These are phyloP conservation scores for Dryadula phaetusa DNA, from an alignment of 2,888 invertebrate genomes.

Conservation along the genomic window DNA sequence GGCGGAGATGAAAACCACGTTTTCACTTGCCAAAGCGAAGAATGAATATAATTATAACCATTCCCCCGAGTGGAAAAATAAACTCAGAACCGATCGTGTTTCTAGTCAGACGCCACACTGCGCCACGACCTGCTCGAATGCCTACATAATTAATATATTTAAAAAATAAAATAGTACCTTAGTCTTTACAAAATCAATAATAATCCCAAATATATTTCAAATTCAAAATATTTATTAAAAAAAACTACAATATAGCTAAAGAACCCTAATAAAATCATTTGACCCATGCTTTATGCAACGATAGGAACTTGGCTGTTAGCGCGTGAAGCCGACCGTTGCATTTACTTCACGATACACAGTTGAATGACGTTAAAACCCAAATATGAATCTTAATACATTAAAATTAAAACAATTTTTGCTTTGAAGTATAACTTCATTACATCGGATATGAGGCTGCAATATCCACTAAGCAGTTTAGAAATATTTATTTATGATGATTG, in stretches of 20 bases:
- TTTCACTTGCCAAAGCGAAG: too few species aligned
- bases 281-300: slow-evolving; percentile 36
- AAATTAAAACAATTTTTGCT: background rate
- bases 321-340: slow-evolving; percentile 36
- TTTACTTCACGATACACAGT: slow-evolving; percentile 25
- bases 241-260: too few species aligned
- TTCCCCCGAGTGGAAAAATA: too few species aligned
- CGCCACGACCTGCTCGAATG: too few species aligned
- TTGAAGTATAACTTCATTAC: background rate
- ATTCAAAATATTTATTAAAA: too few species aligned
- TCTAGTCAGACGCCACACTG: too few species aligned
- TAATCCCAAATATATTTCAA: too few species aligned
- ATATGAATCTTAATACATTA: background rate
- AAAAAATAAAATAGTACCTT: too few species aligned
- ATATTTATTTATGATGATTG: background rate
- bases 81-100: too few species aligned
- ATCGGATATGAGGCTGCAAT: slow-evolving; percentile 34
- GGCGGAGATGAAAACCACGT: too few species aligned
- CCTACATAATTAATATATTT: too few species aligned
- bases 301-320: slow-evolving; percentile 37
- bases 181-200: background rate
- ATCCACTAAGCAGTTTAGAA: slow-evolving; percentile 26
- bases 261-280: slow-evolving; percentile 5
- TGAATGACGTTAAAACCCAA: background rate
- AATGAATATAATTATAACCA: too few species aligned